A percentile compares a stretch with the other conserved stretches of the same genome.
phyloP scores from a whole-genome alignment of 2,113 vertebrate species.

The Protobothrops flavoviridis region DNA sequence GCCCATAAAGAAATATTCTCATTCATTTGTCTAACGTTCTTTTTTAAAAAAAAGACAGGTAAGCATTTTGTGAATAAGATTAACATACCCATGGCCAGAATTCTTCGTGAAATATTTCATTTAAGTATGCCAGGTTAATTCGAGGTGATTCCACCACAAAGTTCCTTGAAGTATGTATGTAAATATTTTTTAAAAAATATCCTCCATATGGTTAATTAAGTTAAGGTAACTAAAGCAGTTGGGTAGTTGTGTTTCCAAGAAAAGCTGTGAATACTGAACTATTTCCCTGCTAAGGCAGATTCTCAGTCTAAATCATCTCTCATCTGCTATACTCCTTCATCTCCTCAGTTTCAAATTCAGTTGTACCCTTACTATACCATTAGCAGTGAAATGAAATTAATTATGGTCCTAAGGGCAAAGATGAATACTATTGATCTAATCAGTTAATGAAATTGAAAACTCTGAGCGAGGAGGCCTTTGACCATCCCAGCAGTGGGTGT shows the following conservation, averaged over 20 bases:
- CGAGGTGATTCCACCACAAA: neutral
- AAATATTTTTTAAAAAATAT: accelerated
- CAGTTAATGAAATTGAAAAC: neutral
- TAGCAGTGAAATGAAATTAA: neutral
- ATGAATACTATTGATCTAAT: neutral
- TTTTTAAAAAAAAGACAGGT: neutral
- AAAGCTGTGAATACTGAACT: neutral
- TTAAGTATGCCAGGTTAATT: neutral
- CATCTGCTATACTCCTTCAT: neutral
- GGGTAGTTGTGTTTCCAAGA: neutral
- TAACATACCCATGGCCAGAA: constrained; percentile 8
- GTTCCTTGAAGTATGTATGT: neutral
- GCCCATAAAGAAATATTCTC: neutral
- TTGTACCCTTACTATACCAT: neutral
- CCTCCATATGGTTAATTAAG: neutral
- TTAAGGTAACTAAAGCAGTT: neutral
- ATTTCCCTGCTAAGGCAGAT: neutral
- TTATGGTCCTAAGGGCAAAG: neutral
- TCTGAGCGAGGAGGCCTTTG: neutral
- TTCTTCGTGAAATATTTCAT: constrained; percentile 6
- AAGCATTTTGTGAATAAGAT: constrained; percentile 12
- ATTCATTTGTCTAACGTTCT: constrained; percentile 23
- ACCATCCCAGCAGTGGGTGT: neutral
- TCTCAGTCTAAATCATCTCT: neutral
- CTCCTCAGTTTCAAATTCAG: neutral